A percentile compares a stretch with the other conserved stretches of the same genome.
Conservation (phyloP, 2,113 vertebrate species). For the Verasper variegatus region DNA sequence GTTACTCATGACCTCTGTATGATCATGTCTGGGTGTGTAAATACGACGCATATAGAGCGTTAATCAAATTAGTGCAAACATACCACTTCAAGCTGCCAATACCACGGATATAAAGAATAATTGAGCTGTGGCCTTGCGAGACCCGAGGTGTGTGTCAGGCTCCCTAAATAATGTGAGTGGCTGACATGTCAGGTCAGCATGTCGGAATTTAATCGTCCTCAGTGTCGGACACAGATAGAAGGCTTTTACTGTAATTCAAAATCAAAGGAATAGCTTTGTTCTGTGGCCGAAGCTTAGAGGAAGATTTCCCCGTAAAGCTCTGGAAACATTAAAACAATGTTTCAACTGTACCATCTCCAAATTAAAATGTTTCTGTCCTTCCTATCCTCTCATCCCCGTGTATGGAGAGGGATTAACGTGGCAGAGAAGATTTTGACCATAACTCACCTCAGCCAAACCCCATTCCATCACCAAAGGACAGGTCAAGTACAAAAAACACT, state of each 20-base stretch:
- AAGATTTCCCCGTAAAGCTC: constrained; percentile 81
- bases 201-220: constrained; percentile 91
- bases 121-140: constrained; percentile 35
- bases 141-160: constrained; percentile 28
- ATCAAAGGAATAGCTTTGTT: constrained; percentile 70
- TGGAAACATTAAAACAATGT: constrained; percentile 79
- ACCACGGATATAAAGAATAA: constrained; percentile 20
- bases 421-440: constrained; percentile 58
- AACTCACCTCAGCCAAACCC: constrained; percentile 54
- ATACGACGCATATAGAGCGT: constrained; percentile 6
- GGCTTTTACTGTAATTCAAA: constrained; percentile 91
- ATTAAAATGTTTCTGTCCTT: constrained; percentile 79
- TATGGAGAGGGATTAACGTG: constrained; percentile 75
- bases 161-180: constrained; percentile 60
- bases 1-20: not conserved
- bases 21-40: not conserved
- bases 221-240: constrained; percentile 84
- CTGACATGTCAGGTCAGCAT: constrained; percentile 83
- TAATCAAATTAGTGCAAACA: constrained; percentile 35
- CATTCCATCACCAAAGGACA: constrained; percentile 42
- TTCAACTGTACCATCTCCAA: constrained; percentile 77
- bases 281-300: constrained; percentile 77
- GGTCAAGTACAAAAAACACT: not conserved
- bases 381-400: constrained; percentile 70
- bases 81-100: constrained; percentile 9